Evolutionary conservation across 2,888 invertebrate genomes (phyloP).

Genomic region (Leptinotarsa haldemani): DNA sequence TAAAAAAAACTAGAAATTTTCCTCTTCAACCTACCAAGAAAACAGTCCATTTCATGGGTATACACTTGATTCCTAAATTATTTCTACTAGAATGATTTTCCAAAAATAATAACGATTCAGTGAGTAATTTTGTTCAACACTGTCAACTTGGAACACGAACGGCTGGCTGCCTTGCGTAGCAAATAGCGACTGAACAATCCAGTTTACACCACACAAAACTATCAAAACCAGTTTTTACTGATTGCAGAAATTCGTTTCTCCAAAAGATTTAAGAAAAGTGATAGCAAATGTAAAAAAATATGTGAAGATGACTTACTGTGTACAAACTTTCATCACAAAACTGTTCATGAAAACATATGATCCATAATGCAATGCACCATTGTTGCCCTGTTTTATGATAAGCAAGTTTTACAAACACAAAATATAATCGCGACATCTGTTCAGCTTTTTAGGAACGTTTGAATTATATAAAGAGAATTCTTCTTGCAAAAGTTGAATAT

Average conservation of each 20-base stretch:
- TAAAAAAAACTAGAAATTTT: slow-evolving; percentile 45
- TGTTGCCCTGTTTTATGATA: slow-evolving; percentile 54
- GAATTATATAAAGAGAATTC: not conserved
- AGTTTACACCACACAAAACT: slow-evolving; percentile 60
- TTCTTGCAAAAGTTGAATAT: not conserved
- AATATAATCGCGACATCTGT: slow-evolving; percentile 21
- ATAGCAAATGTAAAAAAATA: slow-evolving; percentile 27
- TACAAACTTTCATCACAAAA: slow-evolving; percentile 45
- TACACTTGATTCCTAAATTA: slow-evolving; percentile 29
- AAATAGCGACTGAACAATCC: slow-evolving; percentile 57
- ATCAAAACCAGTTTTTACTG: slow-evolving; percentile 51
- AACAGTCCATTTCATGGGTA: slow-evolving; percentile 44
- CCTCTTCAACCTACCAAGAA: slow-evolving; percentile 50
- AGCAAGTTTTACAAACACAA: slow-evolving; percentile 55
- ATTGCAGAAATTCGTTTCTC: slow-evolving; percentile 34
- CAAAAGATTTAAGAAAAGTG: slow-evolving; percentile 3
- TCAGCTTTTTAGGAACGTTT: not conserved
- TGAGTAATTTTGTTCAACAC: slow-evolving; percentile 50
- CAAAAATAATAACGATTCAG: slow-evolving; percentile 40
- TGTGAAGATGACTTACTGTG: slow-evolving; percentile 49
- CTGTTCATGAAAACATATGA: slow-evolving; percentile 56
- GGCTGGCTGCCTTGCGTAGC: slow-evolving; percentile 48
- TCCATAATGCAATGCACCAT: slow-evolving; percentile 55
- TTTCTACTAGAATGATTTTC: slow-evolving; percentile 28
- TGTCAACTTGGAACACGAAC: slow-evolving; percentile 52